Conservation (phyloP, 1,140 invertebrate species). For the Solen grandis region DNA sequence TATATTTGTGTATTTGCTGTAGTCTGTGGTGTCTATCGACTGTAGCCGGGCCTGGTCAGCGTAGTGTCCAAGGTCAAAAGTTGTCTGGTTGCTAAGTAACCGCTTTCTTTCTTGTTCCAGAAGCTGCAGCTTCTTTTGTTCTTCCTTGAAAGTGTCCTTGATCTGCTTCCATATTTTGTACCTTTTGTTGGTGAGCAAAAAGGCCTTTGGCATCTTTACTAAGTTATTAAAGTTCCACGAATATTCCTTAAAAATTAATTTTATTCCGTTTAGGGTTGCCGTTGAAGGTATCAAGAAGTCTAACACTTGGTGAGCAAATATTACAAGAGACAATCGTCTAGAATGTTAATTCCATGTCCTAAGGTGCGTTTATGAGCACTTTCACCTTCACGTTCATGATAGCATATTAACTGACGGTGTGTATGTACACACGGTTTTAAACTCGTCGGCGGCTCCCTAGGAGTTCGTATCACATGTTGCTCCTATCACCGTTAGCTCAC, state of each 20-base stretch:
- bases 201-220: constrained; percentile 52
- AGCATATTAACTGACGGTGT: not conserved
- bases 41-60: not conserved
- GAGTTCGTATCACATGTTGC: constrained; percentile 51
- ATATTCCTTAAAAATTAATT: not conserved
- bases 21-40: constrained; percentile 13
- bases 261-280: not conserved
- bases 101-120: constrained; percentile 7
- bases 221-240: not conserved
- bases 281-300: not conserved
- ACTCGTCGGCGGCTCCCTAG: constrained; percentile 15
- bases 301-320: not conserved
- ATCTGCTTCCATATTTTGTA: constrained; percentile 58
- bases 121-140: constrained; percentile 30
- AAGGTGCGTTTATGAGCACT: no score
- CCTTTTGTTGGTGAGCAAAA: constrained; percentile 53
- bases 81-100: not conserved
- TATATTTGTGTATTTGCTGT: constrained; percentile 47
- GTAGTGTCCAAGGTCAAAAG: not conserved
- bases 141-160: constrained; percentile 44
- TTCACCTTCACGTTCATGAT: not conserved
- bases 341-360: not conserved
- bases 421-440: constrained; percentile 10
- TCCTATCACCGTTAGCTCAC: constrained; percentile 34
- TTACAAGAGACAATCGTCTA: not conserved